Conservation (phyloP, 2,888 invertebrate genomes). For the Andrena hattorfiana region DNA sequence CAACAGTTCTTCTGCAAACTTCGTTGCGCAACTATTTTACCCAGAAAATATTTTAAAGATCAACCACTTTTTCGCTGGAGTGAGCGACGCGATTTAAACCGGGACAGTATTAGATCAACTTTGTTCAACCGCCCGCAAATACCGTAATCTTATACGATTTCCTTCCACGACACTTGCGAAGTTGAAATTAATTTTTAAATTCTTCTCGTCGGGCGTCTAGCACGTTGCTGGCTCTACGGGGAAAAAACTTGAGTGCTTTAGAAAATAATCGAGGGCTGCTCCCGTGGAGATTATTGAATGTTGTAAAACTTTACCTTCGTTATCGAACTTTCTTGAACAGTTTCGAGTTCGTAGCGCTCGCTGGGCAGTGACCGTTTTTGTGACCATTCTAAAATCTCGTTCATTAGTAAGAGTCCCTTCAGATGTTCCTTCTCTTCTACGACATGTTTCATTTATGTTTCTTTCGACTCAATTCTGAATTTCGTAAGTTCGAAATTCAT, state of each 20-base stretch:
- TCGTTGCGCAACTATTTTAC: neutral
- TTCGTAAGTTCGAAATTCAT: no score
- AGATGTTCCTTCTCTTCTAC: neutral
- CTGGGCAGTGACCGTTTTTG: constrained; percentile 21
- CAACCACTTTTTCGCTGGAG: neutral
- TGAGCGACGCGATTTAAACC: neutral
- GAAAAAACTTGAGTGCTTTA: constrained; percentile 22
- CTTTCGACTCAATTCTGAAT: neutral
- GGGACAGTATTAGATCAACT: constrained; percentile 10
- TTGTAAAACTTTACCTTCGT: constrained; percentile 48
- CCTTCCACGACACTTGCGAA: neutral
- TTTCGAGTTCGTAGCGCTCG: neutral
- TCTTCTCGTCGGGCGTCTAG: neutral
- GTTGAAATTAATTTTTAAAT: constrained; percentile 52
- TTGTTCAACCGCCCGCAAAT: constrained; percentile 7
- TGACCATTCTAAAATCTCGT: constrained; percentile 37
- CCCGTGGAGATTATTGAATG: constrained; percentile 35
- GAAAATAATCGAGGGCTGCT: constrained; percentile 33
- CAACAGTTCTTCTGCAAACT: neutral
- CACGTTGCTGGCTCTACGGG: neutral
- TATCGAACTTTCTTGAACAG: constrained; percentile 42
- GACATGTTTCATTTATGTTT: neutral
- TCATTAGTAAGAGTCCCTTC: constrained; percentile 6
- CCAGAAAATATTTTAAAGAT: neutral
- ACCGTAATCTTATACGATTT: constrained; percentile 4